A percentile compares a stretch with the other conserved stretches of the same genome.
These are phyloP conservation scores for Tanytarsus gracilentus DNA, from an alignment of 2,888 invertebrate genomes.

Conservation along the genomic window DNA sequence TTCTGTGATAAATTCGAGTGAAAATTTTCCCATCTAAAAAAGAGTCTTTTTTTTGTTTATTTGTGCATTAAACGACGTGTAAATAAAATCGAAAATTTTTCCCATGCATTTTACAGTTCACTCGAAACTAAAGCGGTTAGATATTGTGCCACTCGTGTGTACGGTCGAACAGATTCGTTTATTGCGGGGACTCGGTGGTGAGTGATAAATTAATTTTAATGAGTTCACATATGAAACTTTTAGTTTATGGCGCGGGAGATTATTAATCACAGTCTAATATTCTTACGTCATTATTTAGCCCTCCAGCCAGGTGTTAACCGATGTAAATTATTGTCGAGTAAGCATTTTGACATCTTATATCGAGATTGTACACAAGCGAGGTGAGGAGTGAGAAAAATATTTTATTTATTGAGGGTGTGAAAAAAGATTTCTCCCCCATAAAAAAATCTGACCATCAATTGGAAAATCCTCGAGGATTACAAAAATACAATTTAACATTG, in stretches of 20 bases:
- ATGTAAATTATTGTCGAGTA: conserved; percentile 96
- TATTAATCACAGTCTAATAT: neutral
- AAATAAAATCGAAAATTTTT: neutral
- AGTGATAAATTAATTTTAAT: conserved; percentile 21
- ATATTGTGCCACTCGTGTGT: conserved; percentile 98
- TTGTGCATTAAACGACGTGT: neutral
- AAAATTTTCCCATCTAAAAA: neutral
- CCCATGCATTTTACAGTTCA: conserved; percentile 54
- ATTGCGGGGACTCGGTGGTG: conserved; percentile 78
- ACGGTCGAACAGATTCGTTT: conserved; percentile 99
- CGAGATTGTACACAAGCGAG: conserved; percentile 99
- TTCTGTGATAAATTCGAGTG: neutral
- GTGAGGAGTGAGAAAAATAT: conserved; percentile 54
- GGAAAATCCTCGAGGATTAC: conserved; percentile 21
- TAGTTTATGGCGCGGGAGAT: neutral
- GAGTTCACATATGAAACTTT: neutral
- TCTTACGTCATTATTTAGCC: conserved; percentile 47
- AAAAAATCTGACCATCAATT: neutral
- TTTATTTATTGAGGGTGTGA: neutral
- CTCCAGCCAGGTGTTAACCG: conserved; percentile 99
- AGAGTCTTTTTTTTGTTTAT: neutral
- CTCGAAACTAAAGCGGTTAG: conserved; percentile 96
- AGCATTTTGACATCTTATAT: conserved; percentile 98
- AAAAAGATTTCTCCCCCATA: neutral
- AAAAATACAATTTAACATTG: neutral